A percentile compares a stretch with the other conserved stretches of the same genome.
phyloP scores from a whole-genome alignment of 2,888 invertebrate species.

The Watsonalla binaria region DNA sequence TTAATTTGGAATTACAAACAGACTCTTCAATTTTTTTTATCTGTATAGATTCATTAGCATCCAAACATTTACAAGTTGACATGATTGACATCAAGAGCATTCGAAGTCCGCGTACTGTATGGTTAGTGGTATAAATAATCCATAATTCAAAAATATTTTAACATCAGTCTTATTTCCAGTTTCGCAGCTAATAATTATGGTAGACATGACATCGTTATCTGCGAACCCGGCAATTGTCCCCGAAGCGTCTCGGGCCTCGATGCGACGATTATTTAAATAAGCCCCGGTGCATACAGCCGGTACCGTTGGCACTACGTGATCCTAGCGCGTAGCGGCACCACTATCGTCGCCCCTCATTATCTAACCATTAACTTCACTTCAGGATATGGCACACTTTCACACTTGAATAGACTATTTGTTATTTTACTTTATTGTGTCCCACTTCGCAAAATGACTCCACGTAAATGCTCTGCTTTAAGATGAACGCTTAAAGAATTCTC shows the following conservation, averaged over 20 bases:
- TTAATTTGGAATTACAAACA: too few relatives aligned
- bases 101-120: too few relatives aligned
- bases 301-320: constrained; percentile 71
- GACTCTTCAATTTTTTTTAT: too few relatives aligned
- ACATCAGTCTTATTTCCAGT: background rate
- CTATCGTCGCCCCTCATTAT: constrained; percentile 47
- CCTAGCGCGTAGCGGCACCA: constrained; percentile 53
- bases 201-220: constrained; percentile 33
- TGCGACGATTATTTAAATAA: constrained; percentile 65
- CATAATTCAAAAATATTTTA: background rate
- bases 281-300: constrained; percentile 40
- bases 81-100: background rate
- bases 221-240: constrained; percentile 35
- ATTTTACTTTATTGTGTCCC: constrained; percentile 25
- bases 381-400: constrained; percentile 63
- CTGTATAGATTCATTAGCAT: background rate
- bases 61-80: background rate
- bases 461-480: background rate
- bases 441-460: constrained; percentile 8
- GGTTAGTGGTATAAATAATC: too few relatives aligned
- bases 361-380: constrained; percentile 52
- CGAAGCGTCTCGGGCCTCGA: constrained; percentile 32
- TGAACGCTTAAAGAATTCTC: background rate
- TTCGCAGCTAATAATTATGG: constrained; percentile 10
- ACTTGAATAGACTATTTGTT: constrained; percentile 31